Base-by-base conservation (phyloP, 2,888 invertebrate species). In the Leucophenga maculata region DNA sequence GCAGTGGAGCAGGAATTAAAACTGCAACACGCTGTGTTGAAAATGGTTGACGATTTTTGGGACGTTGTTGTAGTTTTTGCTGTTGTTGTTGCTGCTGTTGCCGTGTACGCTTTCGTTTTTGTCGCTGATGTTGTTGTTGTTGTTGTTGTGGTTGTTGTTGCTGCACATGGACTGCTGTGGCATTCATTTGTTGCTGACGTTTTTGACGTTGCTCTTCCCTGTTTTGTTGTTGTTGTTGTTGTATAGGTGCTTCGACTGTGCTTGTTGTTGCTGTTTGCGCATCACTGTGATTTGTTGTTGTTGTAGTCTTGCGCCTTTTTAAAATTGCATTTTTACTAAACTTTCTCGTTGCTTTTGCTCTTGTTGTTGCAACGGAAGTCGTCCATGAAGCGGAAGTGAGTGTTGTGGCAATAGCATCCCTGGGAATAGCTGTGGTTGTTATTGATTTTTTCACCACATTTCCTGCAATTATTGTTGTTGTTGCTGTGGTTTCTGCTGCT, bases 1-100 rank as follows among this genome's bases (percentile, higher is more conserved):
- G 81, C 64, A 87, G 71, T 69, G 79, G 77, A 65, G 86, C 74
- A 64, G 87, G 85, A 78, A 88, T 82, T 77, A 88, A 77, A 77
- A 88, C 80, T 69, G 79, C 87, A 69, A 88, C 82, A 77, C 83
- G 81, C 67, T 78, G 78, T 65, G 64, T 6, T 54, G 60, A 14
- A 32, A 59, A 2, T 18, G 52, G 69, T 22, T 72, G 69, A 14
- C 65, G 73, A 65, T 74, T 70, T 39, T 68, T 72, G 18, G 69
- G 72, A 60, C 70, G 71, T 59, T 54, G 44, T 22, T 65, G 59
- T 65, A 31, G 67, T 20, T 69, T 13, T n/a, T 16, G 72, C 4
- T 48, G 22, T 44, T 20, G 13, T 62, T 62, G 22, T 62, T 62
- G 16, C 16, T 68, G 50, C 26, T 68, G 54, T 67, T 70, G 32